phyloP scores from a whole-genome alignment of 2,797 vertebrate species.

The Malacoraja senta region DNA sequence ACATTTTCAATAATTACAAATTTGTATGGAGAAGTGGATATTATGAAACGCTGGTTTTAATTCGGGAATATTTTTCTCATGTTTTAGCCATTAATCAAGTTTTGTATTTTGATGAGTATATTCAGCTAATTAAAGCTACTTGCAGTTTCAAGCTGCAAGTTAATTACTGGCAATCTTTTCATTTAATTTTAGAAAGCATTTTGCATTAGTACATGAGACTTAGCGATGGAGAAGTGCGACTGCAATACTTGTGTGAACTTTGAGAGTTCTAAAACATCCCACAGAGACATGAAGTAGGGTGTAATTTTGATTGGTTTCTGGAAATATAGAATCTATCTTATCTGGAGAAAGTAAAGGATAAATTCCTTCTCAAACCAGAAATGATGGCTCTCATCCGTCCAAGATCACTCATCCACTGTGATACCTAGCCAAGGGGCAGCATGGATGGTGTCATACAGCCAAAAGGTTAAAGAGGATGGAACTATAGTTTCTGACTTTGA shows the following conservation, averaged over 20 bases:
- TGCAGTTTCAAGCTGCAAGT: background rate
- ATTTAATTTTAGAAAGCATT: background rate
- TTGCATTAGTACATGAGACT: background rate
- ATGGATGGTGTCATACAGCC: background rate
- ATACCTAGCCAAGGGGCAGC: background rate
- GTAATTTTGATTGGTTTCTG: background rate
- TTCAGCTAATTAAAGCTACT: background rate
- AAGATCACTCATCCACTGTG: background rate
- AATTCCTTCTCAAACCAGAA: background rate
- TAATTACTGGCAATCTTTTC: background rate
- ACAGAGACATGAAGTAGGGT: background rate
- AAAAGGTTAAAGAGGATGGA: background rate
- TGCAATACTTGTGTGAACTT: background rate
- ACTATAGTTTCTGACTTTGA: background rate
- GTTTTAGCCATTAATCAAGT: conserved; percentile 6
- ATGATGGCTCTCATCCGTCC: background rate
- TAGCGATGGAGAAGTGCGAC: background rate
- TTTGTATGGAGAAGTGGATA: background rate
- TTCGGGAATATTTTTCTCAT: background rate
- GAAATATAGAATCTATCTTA: background rate
- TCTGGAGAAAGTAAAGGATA: background rate
- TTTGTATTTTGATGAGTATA: background rate
- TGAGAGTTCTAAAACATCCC: background rate
- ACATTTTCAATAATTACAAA: background rate
- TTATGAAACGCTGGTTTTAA: background rate